A percentile compares a stretch with the other conserved stretches of the same genome.
These are phyloP conservation scores for Mactra quadrangularis DNA, from an alignment of 1,140 invertebrate species.

Conservation along the genomic window DNA sequence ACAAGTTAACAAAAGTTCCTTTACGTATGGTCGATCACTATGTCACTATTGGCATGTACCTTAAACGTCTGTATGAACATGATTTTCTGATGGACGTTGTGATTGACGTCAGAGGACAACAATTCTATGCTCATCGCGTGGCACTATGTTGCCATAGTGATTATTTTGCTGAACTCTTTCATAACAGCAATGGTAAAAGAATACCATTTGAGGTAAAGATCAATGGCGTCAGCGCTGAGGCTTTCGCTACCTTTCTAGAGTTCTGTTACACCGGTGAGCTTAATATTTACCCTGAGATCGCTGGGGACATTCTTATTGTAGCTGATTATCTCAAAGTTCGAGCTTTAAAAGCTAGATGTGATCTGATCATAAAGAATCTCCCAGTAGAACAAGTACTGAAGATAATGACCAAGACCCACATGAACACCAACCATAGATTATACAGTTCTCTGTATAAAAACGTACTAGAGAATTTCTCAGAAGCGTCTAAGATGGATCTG, in stretches of 20 bases:
- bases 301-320: slow-evolving; percentile 39
- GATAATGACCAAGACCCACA: background rate
- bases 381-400: slow-evolving; percentile 29
- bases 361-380: background rate
- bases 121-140: slow-evolving; percentile 68
- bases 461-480: slow-evolving; percentile 25
- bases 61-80: slow-evolving; percentile 58
- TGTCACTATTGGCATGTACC: slow-evolving; percentile 61
- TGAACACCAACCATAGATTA: background rate
- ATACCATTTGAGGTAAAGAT: slow-evolving; percentile 67
- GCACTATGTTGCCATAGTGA: slow-evolving; percentile 64
- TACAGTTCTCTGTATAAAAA: background rate
- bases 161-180: slow-evolving; percentile 67
- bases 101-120: slow-evolving; percentile 59
- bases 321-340: slow-evolving; percentile 42
- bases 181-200: slow-evolving; percentile 39
- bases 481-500: slow-evolving; percentile 3
- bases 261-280: slow-evolving; percentile 53
- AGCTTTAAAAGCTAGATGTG: background rate
- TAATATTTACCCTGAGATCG: background rate
- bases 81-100: slow-evolving; percentile 67
- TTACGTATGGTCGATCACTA: slow-evolving; percentile 66
- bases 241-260: slow-evolving; percentile 63
- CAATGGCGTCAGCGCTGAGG: slow-evolving; percentile 51
- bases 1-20: slow-evolving; percentile 42